phyloP scores from a whole-genome alignment of 1,140 invertebrate species.

The Trachymyrmex cornetzi region DNA sequence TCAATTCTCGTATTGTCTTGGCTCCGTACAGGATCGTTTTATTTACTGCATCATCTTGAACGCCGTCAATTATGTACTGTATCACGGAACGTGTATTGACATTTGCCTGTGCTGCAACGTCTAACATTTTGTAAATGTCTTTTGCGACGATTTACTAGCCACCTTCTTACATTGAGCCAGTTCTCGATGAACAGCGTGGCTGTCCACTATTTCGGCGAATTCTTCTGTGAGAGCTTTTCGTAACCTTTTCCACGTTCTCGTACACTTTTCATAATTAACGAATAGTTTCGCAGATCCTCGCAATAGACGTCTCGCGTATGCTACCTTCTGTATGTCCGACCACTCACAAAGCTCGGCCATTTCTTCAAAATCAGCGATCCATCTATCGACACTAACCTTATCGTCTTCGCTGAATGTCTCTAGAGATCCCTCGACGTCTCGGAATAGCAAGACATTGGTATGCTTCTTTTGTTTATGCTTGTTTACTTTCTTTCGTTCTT shows the following conservation, averaged over 20 bases:
- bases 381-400: constrained; percentile 55
- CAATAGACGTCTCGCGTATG: constrained; percentile 69
- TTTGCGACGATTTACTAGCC: not conserved
- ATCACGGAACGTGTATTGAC: constrained; percentile 67
- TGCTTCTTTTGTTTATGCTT: no score
- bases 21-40: constrained; percentile 71
- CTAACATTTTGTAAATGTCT: constrained; percentile 39
- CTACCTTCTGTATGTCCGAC: constrained; percentile 67
- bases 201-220: constrained; percentile 59
- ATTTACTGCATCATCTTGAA: constrained; percentile 65
- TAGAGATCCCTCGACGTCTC: constrained; percentile 69
- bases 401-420: constrained; percentile 68
- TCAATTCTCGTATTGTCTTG: not conserved
- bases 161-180: constrained; percentile 24
- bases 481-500: no score
- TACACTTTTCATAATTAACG: constrained; percentile 61
- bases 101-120: constrained; percentile 70
- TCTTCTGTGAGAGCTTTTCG: constrained; percentile 65
- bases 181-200: constrained; percentile 58
- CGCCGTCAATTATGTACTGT: constrained; percentile 76
- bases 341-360: constrained; percentile 67
- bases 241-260: constrained; percentile 65
- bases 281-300: constrained; percentile 71
- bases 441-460: not conserved
- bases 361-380: constrained; percentile 72